Percentiles rank a stretch among this genome's conserved stretches.
These are phyloP conservation scores for Formica aserva DNA, from an alignment of 2,888 invertebrate species.

Conservation along the genomic window DNA sequence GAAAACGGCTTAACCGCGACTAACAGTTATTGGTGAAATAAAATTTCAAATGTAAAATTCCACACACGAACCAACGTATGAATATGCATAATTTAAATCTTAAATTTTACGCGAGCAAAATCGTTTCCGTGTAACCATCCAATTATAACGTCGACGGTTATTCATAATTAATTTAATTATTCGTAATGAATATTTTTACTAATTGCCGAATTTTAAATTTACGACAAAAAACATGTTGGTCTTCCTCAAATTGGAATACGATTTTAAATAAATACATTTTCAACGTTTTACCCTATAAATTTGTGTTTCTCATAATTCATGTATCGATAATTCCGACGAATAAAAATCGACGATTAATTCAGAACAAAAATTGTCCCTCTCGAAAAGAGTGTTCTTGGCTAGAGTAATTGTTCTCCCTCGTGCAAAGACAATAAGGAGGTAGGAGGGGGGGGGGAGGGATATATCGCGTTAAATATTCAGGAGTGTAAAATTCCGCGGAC, in stretches of 20 bases:
- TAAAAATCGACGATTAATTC: background rate
- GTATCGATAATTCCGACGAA: background rate
- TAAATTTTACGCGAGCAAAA: background rate
- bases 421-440: background rate
- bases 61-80: background rate
- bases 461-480: background rate
- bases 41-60: slow-evolving; percentile 20
- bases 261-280: background rate
- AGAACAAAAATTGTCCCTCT: background rate
- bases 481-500: slow-evolving; percentile 16
- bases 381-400: background rate
- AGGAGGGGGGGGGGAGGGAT: too few relatives aligned
- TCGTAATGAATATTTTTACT: background rate
- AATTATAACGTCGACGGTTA: background rate
- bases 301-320: background rate
- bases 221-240: background rate
- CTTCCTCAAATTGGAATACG: background rate
- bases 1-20: background rate
- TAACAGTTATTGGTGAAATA: background rate
- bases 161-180: background rate
- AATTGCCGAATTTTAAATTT: background rate
- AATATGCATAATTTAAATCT: slow-evolving; percentile 7
- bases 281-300: background rate
- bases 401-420: background rate
- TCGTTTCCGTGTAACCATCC: background rate